Conservation (phyloP, 1,140 invertebrate species). For the Drosophila pectinifera region DNA sequence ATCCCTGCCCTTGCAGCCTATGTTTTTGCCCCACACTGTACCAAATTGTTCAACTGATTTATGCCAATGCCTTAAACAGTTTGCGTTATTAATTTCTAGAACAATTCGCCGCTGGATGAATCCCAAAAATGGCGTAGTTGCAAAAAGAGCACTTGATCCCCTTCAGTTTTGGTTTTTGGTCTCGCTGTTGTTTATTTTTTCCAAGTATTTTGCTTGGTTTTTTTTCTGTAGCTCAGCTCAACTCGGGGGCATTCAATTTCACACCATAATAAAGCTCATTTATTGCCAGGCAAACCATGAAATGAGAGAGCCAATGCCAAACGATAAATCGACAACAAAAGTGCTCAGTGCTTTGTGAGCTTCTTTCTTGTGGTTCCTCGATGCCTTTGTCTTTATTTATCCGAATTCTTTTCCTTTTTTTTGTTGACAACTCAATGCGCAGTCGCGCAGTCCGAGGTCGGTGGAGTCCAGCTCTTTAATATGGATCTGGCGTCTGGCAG, state of each 20-base stretch:
- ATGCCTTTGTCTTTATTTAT: conserved; percentile 6
- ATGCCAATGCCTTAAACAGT: conserved; percentile 11
- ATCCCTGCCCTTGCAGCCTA: not conserved
- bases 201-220: conserved; percentile 14
- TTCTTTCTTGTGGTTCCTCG: not conserved
- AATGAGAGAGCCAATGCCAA: conserved; percentile 16
- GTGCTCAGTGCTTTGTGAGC: conserved; percentile 10
- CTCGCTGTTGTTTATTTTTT: conserved; percentile 10
- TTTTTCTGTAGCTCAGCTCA: not conserved
- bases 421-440: conserved; percentile 60
- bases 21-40: not conserved
- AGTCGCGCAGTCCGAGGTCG: conserved; percentile 63
- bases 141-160: conserved; percentile 20
- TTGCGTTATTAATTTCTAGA: conserved; percentile 43
- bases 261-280: conserved; percentile 55
- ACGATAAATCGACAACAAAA: conserved; percentile 16
- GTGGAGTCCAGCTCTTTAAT: conserved; percentile 5
- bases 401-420: conserved; percentile 3
- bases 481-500: conserved; percentile 8
- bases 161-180: conserved; percentile 10
- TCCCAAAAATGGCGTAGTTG: conserved; percentile 9
- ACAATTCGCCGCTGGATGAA: conserved; percentile 30
- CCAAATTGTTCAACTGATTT: not conserved
- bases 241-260: conserved; percentile 40
- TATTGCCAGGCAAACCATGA: conserved; percentile 27